A percentile compares a stretch with the other conserved stretches of the same genome.
Evolutionary conservation across 2,888 invertebrate genomes (phyloP).

Genomic region (Tenodera sinensis): DNA sequence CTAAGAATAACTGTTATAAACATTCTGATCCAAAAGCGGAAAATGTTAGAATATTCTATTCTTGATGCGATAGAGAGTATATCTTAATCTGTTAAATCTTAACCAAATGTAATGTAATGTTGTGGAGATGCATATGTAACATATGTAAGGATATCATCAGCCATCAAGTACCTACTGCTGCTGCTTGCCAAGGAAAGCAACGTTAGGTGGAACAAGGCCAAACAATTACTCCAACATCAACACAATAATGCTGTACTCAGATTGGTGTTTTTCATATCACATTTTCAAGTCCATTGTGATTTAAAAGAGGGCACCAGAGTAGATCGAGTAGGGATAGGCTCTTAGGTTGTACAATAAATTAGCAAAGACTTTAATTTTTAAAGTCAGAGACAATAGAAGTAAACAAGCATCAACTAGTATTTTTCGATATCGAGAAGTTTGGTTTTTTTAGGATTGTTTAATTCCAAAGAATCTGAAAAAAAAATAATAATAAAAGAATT

Average conservation of each 20-base stretch:
- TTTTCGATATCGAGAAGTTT: constrained; percentile 18
- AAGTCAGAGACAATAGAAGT: constrained; percentile 23
- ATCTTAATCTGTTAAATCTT: constrained; percentile 21
- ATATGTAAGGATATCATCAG: constrained; percentile 11
- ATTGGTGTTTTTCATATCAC: constrained; percentile 32
- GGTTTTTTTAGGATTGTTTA: constrained; percentile 17
- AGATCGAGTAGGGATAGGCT: constrained; percentile 21
- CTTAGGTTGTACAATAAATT: constrained; percentile 12
- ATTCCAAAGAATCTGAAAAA: constrained; percentile 1
- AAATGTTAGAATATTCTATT: constrained; percentile 25
- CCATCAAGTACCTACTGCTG: no score
- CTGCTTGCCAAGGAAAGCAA: no score
- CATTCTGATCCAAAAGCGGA: constrained; percentile 17
- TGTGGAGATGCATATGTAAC: constrained; percentile 21
- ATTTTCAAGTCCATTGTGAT: constrained; percentile 32
- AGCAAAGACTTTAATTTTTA: constrained; percentile 19
- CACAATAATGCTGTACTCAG: constrained; percentile 26
- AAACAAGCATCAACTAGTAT: constrained; percentile 22
- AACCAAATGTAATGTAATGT: constrained; percentile 19
- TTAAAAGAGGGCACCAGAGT: constrained; percentile 30
- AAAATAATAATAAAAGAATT: not conserved
- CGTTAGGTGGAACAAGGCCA: no score
- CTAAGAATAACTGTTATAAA: constrained; percentile 29
- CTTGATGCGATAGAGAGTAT: constrained; percentile 21
- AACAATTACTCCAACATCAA: constrained; percentile 13